Conservation (phyloP, 2,113 vertebrate species). For the Eonycteris spelaea region DNA sequence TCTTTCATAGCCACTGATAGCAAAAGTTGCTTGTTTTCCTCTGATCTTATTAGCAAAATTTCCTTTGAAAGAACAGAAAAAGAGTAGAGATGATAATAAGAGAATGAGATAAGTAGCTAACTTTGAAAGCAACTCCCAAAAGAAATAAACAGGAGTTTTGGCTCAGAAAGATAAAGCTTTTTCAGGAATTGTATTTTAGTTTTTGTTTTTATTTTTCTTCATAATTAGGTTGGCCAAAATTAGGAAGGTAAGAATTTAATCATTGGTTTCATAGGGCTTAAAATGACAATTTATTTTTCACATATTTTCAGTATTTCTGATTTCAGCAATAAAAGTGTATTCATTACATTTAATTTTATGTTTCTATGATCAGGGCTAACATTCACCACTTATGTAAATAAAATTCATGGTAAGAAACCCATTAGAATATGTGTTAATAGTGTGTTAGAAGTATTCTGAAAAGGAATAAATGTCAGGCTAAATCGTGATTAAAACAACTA, state of each 20-base stretch:
- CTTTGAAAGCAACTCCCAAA: conserved; percentile 51
- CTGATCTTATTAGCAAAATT: conserved; percentile 59
- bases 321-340: neutral
- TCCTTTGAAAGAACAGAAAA: conserved; percentile 38
- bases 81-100: conserved; percentile 56
- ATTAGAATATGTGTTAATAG: neutral
- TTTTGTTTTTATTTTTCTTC: neutral
- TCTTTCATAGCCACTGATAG: conserved; percentile 60
- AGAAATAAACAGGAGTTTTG: conserved; percentile 44
- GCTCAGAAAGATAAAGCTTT: conserved; percentile 10
- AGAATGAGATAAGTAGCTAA: conserved; percentile 42
- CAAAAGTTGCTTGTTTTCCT: conserved; percentile 51
- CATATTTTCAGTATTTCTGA: neutral
- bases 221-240: neutral
- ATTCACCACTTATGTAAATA: neutral
- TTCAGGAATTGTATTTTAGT: conserved; percentile 11
- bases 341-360: neutral
- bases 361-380: neutral
- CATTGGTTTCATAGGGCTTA: neutral
- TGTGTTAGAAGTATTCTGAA: neutral
- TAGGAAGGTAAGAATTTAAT: conserved; percentile 7
- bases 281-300: neutral
- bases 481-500: neutral
- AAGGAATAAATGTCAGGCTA: neutral
- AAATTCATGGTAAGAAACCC: neutral